Evolutionary conservation across 2,797 vertebrate genomes (phyloP), one percentile per base, ranked within the genome.

Genomic region (Gouania willdenowi): DNA sequence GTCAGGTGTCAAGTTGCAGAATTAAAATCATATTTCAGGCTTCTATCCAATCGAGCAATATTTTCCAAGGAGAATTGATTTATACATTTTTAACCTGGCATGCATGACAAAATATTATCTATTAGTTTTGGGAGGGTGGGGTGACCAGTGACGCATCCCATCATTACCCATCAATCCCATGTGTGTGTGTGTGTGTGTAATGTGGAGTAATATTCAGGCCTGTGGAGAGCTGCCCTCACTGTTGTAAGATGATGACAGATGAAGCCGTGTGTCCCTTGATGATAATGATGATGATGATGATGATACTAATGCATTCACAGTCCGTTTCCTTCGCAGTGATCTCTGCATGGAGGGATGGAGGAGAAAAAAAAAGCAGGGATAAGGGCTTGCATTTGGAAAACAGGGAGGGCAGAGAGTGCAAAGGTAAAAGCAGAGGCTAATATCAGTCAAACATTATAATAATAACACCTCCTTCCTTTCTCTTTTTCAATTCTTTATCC

Each of bases 201-300:
- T 76, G 24, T 63, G 73, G 74, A 83, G 61, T 71, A 75, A 84
- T 78, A 50, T 68, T 55, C 16, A 25, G 9, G 34, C 51, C 66
- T 57, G 69, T 61, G 45, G 63, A 60, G 62, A 79, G 62, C 40
- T 72, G 62, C 51, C 31, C 67, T 55, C 5, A 41, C 69, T 60
- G 75, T 71, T 50, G 27, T 71, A 33, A 43, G 57, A 81, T 75
- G 61, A 80, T 82, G 80, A 83, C 71, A 72, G 67, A 86, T 80
- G 70, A 77, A 48, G 41, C 45, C 20, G 41, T 0, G 4, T 33
- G 74, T 78, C 57, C 44, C 52, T 49, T 61, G 64, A 70, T 74
- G 71, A 81, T 60, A 61, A 55, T 59, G 19, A 20, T 20, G 19
- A 20, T 14, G 70, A 78, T 74, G 66, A 73, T 59, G 68, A 52